These are phyloP conservation scores for Heterocephalus glaber DNA, from an alignment of 2,113 vertebrate species.

Conservation along the genomic window DNA sequence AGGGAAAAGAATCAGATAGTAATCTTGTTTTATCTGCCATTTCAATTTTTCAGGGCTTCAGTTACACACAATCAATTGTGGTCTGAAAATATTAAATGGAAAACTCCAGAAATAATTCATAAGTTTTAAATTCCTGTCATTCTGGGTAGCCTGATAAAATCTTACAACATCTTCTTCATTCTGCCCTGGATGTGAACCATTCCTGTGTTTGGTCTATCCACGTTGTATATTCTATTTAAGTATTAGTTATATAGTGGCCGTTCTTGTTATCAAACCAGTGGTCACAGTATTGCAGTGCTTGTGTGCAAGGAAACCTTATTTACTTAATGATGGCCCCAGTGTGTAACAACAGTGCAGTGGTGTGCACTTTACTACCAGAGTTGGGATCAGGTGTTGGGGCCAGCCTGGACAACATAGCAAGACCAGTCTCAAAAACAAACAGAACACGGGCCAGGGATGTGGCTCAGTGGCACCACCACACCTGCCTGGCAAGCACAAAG, in stretches of 20 bases:
- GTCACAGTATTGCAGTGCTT: neutral
- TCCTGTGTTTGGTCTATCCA: neutral
- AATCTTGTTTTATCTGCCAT: neutral
- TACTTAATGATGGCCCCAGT: neutral
- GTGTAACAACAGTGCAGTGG: no score
- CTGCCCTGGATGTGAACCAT: neutral
- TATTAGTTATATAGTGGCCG: neutral
- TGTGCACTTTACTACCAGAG: neutral
- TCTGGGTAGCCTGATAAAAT: neutral
- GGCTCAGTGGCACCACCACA: no score
- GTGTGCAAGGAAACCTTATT: neutral
- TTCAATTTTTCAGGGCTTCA: neutral
- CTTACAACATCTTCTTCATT: neutral
- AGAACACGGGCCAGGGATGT: neutral
- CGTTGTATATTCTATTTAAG: neutral
- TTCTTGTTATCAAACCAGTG: neutral
- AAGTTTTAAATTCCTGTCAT: neutral
- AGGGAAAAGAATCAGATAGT: neutral
- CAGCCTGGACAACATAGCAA: neutral
- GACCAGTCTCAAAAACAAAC: neutral
- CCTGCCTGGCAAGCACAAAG: no score
- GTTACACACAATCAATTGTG: neutral
- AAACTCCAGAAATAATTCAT: neutral
- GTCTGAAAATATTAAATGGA: neutral
- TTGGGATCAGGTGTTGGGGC: neutral